Evolutionary conservation across 53 echinoderm and acorn worm species (phyloP).

Genomic region (Stichopus horrens): DNA sequence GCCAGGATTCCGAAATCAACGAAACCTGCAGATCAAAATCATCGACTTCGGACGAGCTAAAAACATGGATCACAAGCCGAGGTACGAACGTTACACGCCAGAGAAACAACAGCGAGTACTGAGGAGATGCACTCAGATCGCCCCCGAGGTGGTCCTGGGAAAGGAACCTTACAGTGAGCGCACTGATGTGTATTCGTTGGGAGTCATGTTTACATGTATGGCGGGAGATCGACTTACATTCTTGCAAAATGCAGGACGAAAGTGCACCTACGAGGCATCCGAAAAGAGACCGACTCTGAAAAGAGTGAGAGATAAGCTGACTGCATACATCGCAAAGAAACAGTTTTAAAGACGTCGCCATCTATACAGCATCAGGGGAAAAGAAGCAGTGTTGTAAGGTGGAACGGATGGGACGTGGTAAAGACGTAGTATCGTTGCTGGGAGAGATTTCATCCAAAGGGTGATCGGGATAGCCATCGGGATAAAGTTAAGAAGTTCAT

Average conservation of each 20-base stretch:
- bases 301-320: too few species aligned
- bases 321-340: too few species aligned
- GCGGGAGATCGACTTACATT: not conserved
- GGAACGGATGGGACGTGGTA: too few species aligned
- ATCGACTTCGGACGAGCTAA: constrained; percentile 17
- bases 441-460: too few species aligned
- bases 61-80: not conserved
- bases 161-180: not conserved
- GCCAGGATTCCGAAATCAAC: not conserved
- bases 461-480: too few species aligned
- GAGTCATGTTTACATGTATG: not conserved
- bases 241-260: not conserved
- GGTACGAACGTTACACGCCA: not conserved
- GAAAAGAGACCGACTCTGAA: not conserved
- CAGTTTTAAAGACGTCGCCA: too few species aligned
- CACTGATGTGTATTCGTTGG: not conserved
- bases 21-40: constrained; percentile 2
- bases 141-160: constrained; percentile 9
- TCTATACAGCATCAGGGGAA: too few species aligned
- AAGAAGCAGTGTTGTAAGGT: too few species aligned
- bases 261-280: not conserved
- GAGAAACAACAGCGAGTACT: not conserved
- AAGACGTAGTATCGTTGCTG: too few species aligned
- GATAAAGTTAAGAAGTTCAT: too few species aligned
- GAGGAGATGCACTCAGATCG: not conserved